Evolutionary conservation across 1,140 invertebrate species (phyloP).

Genomic region (Euwallacea similis): DNA sequence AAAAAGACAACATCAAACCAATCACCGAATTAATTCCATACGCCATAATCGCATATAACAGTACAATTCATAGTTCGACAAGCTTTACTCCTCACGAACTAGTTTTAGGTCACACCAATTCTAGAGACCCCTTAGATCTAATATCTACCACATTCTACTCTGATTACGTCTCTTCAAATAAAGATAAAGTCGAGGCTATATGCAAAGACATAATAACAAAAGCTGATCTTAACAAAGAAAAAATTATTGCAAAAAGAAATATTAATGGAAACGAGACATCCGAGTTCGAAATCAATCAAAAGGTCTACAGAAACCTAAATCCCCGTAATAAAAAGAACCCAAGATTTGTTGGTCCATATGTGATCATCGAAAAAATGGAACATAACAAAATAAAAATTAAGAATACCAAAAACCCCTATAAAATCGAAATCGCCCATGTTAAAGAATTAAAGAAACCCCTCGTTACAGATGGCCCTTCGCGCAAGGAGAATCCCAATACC

Average conservation of each 20-base stretch:
- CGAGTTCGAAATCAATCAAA: neutral
- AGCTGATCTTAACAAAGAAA: neutral
- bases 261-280: neutral
- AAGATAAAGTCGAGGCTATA: neutral
- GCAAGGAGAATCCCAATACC: neutral
- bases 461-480: slow-evolving; percentile 1
- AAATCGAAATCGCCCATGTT: neutral
- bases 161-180: neutral
- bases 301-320: neutral
- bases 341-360: neutral
- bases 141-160: neutral
- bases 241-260: slow-evolving; percentile 3
- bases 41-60: slow-evolving; percentile 1
- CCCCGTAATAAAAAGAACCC: neutral
- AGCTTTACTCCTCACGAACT: slow-evolving; percentile 5
- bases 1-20: neutral
- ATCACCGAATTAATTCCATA: neutral
- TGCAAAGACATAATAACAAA: neutral
- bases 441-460: slow-evolving; percentile 4
- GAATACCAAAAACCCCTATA: neutral
- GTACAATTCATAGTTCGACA: neutral
- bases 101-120: neutral
- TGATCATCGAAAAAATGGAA: neutral
- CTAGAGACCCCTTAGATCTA: neutral
- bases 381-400: slow-evolving; percentile 4